These are phyloP conservation scores for Holotrichia oblita DNA, from an alignment of 1,140 invertebrate species.

Conservation along the genomic window DNA sequence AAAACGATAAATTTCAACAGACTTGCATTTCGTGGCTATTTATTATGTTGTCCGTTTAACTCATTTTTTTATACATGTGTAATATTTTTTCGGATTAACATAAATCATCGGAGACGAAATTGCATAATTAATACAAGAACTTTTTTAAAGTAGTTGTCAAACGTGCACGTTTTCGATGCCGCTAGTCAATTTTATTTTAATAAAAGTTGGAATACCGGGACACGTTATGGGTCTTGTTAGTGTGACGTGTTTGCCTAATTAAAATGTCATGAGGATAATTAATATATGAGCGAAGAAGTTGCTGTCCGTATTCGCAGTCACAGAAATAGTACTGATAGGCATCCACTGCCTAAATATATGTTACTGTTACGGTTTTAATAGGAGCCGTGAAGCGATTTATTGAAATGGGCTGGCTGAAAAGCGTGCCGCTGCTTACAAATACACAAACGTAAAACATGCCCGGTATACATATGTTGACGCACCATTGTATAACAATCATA, in stretches of 20 bases:
- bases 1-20: too few species aligned
- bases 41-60: too few species aligned
- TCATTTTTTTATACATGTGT: too few species aligned
- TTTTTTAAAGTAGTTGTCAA: neutral
- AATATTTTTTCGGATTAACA: too few species aligned
- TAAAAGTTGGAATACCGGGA: neutral
- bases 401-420: conserved; percentile 46
- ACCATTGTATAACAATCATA: conserved; percentile 33
- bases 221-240: conserved; percentile 15
- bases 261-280: conserved; percentile 27
- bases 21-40: too few species aligned
- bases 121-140: neutral
- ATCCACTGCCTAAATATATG: conserved; percentile 40
- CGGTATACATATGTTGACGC: conserved; percentile 27
- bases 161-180: too few species aligned
- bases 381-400: conserved; percentile 46
- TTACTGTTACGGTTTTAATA: conserved; percentile 45
- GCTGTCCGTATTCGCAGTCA: conserved; percentile 20
- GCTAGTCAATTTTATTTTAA: conserved; percentile 25
- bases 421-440: conserved; percentile 45
- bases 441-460: conserved; percentile 41
- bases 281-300: neutral
- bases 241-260: conserved; percentile 31
- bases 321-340: conserved; percentile 41
- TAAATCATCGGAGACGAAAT: neutral